Conservation (phyloP, 2,888 invertebrate species). For the Cephus rjabovi region DNA sequence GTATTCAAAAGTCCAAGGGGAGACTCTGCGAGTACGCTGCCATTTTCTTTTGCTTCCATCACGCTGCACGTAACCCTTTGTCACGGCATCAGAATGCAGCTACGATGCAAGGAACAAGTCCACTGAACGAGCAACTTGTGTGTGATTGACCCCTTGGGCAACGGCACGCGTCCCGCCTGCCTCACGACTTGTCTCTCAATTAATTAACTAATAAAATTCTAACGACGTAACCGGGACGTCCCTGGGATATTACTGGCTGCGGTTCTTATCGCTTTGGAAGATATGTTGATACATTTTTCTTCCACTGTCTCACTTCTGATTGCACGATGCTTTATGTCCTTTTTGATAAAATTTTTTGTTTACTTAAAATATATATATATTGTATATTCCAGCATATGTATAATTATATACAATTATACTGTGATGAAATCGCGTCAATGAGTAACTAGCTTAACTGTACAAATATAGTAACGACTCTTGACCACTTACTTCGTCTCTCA, state of each 20-base stretch:
- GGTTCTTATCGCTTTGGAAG: background rate
- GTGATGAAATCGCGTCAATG: background rate
- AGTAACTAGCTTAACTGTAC: background rate
- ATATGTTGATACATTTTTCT: background rate
- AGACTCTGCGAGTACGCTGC: background rate
- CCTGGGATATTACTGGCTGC: background rate
- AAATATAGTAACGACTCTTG: background rate
- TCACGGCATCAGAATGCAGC: background rate
- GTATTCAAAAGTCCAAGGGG: background rate
- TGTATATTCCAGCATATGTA: too few relatives aligned
- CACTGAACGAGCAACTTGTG: conserved; percentile 24
- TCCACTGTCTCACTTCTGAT: background rate
- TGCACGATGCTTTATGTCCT: background rate
- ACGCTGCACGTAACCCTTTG: background rate
- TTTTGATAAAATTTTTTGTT: background rate
- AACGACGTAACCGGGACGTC: conserved; percentile 34
- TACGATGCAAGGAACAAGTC: background rate
- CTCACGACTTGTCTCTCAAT: conserved; percentile 32
- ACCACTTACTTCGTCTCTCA: background rate
- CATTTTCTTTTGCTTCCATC: background rate
- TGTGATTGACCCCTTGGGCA: conserved; percentile 46
- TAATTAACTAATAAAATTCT: conserved; percentile 58
- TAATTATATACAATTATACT: background rate
- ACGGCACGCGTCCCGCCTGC: conserved; percentile 44
- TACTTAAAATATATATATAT: background rate